Percentiles rank a stretch among this genome's conserved stretches.
These are phyloP conservation scores for Acrobeloides nanus DNA, from an alignment of 2,888 invertebrate genomes.

Conservation along the genomic window DNA sequence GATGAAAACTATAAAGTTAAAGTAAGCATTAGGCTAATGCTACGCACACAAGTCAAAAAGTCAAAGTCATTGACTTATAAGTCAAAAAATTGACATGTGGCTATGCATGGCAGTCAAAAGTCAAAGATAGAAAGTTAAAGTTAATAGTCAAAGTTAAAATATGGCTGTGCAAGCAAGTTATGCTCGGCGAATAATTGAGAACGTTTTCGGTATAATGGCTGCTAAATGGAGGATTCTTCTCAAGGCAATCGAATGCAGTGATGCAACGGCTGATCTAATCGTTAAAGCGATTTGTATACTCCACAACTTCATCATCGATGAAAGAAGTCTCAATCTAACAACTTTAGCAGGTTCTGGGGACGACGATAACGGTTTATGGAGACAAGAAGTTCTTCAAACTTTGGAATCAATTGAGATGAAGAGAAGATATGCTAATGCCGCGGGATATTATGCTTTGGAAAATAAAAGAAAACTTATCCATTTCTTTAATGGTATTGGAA, in stretches of 20 bases:
- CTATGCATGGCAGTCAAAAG: no score
- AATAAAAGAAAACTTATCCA: neutral
- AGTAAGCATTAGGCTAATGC: no score
- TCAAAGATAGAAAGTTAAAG: no score
- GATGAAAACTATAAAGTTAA: no score
- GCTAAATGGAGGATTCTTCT: slow-evolving; percentile 1
- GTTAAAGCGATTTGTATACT: neutral
- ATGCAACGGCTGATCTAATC: neutral
- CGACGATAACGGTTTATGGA: neutral
- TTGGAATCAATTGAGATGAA: neutral
- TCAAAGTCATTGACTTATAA: no score
- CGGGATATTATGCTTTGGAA: neutral
- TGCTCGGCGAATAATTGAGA: slow-evolving; percentile 3
- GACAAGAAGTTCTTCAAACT: neutral
- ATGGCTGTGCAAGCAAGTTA: no score
- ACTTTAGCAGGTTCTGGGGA: neutral
- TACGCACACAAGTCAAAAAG: no score
- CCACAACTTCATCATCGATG: slow-evolving; percentile 2
- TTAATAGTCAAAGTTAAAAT: no score
- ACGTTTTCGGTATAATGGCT: neutral
- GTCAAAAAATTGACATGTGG: no score
- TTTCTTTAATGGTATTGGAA: neutral
- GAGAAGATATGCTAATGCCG: neutral
- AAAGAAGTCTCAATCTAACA: neutral
- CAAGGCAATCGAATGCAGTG: slow-evolving; percentile 1